Percentiles rank a stretch among this genome's conserved stretches.
Evolutionary conservation across 2,113 vertebrate genomes (phyloP).

Genomic region (Turnix velox): DNA sequence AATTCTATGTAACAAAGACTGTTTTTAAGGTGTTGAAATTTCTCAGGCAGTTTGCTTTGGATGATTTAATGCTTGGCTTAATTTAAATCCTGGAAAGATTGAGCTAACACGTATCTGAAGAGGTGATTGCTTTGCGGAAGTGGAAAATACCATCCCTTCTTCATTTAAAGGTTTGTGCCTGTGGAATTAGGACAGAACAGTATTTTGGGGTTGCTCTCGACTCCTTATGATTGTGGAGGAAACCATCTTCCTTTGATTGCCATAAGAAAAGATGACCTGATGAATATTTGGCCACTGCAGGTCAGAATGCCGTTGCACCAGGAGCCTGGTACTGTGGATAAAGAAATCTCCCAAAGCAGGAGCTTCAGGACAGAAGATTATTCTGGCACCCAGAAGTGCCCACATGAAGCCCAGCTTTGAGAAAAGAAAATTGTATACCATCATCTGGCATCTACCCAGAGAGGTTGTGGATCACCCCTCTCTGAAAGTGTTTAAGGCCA

Average conservation of each 20-base stretch:
- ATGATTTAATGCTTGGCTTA: slow-evolving; percentile 32
- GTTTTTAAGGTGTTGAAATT: slow-evolving; percentile 1
- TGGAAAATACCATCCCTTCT: neutral
- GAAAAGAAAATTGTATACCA: neutral
- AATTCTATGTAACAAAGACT: slow-evolving; percentile 14
- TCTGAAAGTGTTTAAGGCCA: no score
- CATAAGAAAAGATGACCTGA: neutral
- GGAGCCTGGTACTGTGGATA: neutral
- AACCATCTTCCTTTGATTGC: neutral
- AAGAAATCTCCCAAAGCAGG: neutral
- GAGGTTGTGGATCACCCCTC: no score
- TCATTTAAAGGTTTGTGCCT: neutral
- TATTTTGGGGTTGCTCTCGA: neutral
- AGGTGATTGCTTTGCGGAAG: slow-evolving; percentile 14
- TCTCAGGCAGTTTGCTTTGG: slow-evolving; percentile 14
- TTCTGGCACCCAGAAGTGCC: neutral
- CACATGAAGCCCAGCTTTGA: neutral
- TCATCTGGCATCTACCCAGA: no score
- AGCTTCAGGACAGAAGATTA: neutral
- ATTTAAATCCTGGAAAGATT: slow-evolving; percentile 34
- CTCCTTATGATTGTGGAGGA: neutral
- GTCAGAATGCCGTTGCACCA: accelerated
- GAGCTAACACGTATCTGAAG: neutral
- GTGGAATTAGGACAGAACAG: neutral
- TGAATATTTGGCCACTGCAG: neutral